Evolutionary conservation across 1,140 invertebrate species (phyloP).

Genomic region (Diachasmimorpha longicaudata): DNA sequence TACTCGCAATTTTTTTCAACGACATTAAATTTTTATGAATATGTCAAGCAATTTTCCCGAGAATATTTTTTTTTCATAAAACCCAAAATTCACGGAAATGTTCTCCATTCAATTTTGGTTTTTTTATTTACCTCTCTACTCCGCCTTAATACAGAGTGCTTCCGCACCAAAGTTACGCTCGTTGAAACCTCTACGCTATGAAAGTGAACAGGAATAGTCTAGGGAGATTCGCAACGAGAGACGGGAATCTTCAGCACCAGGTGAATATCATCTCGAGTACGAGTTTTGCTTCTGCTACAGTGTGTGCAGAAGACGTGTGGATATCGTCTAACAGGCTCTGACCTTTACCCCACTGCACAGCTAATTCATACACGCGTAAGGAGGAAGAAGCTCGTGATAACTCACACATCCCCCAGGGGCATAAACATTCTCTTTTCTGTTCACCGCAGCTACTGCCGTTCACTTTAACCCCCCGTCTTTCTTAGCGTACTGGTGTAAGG

Average conservation of each 20-base stretch:
- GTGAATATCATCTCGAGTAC: not conserved
- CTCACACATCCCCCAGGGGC: slow-evolving; percentile 43
- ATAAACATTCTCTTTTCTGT: slow-evolving; percentile 43
- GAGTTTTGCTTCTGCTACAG: not conserved
- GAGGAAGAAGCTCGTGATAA: slow-evolving; percentile 40
- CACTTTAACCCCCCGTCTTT: not conserved
- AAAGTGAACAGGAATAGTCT: not conserved
- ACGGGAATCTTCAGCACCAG: not conserved
- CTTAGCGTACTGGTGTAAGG: slow-evolving; percentile 33
- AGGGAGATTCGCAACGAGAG: not conserved
- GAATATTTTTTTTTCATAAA: not conserved
- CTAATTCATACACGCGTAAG: slow-evolving; percentile 31
- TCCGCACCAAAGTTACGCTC: not conserved
- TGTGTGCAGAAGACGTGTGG: not conserved
- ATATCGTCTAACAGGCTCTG: slow-evolving; percentile 25
- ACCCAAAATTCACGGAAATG: too few species aligned
- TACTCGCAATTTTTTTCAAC: too few species aligned
- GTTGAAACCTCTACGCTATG: not conserved
- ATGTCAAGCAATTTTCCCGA: too few species aligned
- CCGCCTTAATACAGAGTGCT: not conserved
- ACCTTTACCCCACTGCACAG: slow-evolving; percentile 20
- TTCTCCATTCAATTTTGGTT: too few species aligned
- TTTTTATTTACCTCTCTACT: not conserved
- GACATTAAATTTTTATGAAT: too few species aligned
- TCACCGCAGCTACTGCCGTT: not conserved